Evolutionary conservation across 2,888 invertebrate species (phyloP).

Genomic region (Ornithoptera priamus): DNA sequence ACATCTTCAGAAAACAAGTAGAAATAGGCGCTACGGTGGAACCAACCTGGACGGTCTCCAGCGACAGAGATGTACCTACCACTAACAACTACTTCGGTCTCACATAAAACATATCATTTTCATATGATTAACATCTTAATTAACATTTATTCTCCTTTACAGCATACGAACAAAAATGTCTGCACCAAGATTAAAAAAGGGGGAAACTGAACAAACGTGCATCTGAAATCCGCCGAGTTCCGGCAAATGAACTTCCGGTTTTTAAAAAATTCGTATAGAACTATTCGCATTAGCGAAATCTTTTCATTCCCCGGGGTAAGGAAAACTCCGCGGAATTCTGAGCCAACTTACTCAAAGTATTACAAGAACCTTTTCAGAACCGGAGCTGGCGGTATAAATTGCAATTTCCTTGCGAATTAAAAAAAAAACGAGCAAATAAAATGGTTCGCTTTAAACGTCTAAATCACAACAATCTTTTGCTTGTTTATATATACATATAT

Average conservation of each 20-base stretch:
- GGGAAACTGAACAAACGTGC: slow-evolving; percentile 1
- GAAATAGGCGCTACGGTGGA: too few relatives aligned
- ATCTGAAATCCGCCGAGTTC: slow-evolving; percentile 8
- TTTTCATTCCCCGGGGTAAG: slow-evolving; percentile 30
- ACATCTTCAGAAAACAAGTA: too few relatives aligned
- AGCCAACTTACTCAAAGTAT: slow-evolving; percentile 23
- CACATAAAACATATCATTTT: not conserved
- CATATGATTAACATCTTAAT: not conserved
- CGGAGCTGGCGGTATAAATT: slow-evolving; percentile 20
- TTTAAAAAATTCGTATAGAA: slow-evolving; percentile 24
- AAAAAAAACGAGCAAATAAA: slow-evolving; percentile 1
- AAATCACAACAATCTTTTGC: not conserved
- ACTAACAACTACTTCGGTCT: too few relatives aligned
- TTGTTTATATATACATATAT: not conserved
- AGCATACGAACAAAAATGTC: not conserved
- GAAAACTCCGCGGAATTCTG: slow-evolving; percentile 28
- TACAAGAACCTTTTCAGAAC: slow-evolving; percentile 21
- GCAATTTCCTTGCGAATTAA: slow-evolving; percentile 24
- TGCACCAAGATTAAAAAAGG: not conserved
- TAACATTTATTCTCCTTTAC: not conserved
- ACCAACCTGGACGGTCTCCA: too few relatives aligned
- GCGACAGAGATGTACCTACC: too few relatives aligned
- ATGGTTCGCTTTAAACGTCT: not conserved
- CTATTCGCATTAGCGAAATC: slow-evolving; percentile 33
- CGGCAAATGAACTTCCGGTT: slow-evolving; percentile 19